Base-by-base conservation (phyloP, 2,888 invertebrate genomes). In the Ophion costatus region DNA sequence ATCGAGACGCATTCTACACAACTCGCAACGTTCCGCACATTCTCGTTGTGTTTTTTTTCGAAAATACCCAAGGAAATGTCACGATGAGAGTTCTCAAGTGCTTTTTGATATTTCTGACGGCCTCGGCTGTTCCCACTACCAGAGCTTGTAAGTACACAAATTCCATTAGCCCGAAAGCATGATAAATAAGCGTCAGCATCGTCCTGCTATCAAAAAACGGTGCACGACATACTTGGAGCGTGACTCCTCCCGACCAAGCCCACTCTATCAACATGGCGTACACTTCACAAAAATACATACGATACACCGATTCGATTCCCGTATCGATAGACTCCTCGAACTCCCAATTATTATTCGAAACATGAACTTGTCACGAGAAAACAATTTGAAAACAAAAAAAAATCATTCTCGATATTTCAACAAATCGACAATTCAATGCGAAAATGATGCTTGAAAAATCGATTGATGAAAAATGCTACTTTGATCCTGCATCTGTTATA, bases 251-350 rank as follows among this genome's bases (percentile, higher is more conserved):
- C 85, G 90, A 89, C 91, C 91, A 91, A 91, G 90, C 91, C 91
- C 91, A 90, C 77, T 87, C 85, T 67, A 85, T 80, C 85, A 91
- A 91, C 87, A 91, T 91, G 91, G 91, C 91, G 91, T 87, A 56
- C 17, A 63, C 74, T 20, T 61, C 45, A 14, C 51, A 14, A 57
- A 63, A 80, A 81, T 79, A 82, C 76, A 84, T 20, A 66, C 56
- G n/a, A 33, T 42, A n/a, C 42, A n/a, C 10, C 20, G 22, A 59
- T 70, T 64, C 75, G 20, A 75, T 64, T 42, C 56, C 22, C 51
- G n/a, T 17, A 24, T 75, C 24, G 11, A 63, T 29, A 64, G 10
- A 29, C 29, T 33, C n/a, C n/a, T 63, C 7, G 45, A 38, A 6
- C 42, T 11, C 7, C 22, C 6, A 67, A 38, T 67, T 9, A 67